A percentile compares a stretch with the other conserved stretches of the same genome.
Evolutionary conservation across 2,113 vertebrate genomes (phyloP).

Genomic region (Mugil cephalus): DNA sequence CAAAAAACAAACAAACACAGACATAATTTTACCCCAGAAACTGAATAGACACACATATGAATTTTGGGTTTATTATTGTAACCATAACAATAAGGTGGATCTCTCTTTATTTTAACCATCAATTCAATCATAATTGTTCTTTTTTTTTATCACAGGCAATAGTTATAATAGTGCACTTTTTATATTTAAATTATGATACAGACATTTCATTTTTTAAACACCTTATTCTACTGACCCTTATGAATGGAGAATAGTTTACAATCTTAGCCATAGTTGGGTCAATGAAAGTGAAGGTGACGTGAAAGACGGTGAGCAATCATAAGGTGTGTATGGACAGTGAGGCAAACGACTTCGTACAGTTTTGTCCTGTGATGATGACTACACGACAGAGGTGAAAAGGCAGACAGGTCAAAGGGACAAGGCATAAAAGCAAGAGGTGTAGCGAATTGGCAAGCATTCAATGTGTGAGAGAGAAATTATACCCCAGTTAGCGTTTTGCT

Average conservation of each 20-base stretch:
- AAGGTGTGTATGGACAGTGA: constrained; percentile 65
- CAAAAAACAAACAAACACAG: constrained; percentile 9
- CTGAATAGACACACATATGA: constrained; percentile 69
- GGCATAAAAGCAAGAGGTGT: constrained; percentile 54
- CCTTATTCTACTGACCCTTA: constrained; percentile 84
- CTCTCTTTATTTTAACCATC: constrained; percentile 84
- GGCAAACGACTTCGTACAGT: constrained; percentile 67
- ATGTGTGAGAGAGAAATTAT: constrained; percentile 42
- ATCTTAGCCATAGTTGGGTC: constrained; percentile 84
- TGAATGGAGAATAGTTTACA: constrained; percentile 84
- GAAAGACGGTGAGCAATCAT: constrained; percentile 69
- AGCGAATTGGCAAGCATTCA: constrained; percentile 52
- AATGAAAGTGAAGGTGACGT: constrained; percentile 73
- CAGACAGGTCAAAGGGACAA: constrained; percentile 45
- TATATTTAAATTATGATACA: constrained; percentile 87
- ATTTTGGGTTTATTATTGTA: constrained; percentile 82
- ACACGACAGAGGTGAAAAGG: constrained; percentile 63
- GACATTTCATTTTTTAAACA: constrained; percentile 84
- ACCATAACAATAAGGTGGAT: constrained; percentile 84
- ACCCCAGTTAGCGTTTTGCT: constrained; percentile 40
- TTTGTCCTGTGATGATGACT: constrained; percentile 59
- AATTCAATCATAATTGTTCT: constrained; percentile 83
- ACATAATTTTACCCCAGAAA: constrained; percentile 54
- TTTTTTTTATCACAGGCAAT: constrained; percentile 85
- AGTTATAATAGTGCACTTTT: constrained; percentile 87